Percentiles rank a stretch among this genome's conserved stretches.
These are phyloP conservation scores for Buathra laborator DNA, from an alignment of 2,888 invertebrate species.

Conservation along the genomic window DNA sequence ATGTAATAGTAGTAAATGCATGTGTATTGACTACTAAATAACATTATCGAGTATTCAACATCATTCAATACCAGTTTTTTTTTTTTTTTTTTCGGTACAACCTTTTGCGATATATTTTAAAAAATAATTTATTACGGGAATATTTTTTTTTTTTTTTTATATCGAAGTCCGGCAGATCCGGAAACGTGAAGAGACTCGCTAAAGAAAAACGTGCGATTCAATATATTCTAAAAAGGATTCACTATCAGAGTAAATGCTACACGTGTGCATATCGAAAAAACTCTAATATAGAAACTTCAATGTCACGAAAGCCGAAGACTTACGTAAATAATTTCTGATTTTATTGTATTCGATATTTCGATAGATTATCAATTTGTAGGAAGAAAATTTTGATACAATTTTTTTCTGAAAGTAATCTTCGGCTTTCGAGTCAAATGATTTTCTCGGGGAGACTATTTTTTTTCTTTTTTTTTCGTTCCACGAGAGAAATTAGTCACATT, in stretches of 20 bases:
- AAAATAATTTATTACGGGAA: slow-evolving; percentile 18
- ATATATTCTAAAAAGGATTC: slow-evolving; percentile 9
- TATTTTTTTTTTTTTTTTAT: not conserved
- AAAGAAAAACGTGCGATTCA: slow-evolving; percentile 18
- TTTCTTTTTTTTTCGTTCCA: not conserved
- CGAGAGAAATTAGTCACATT: slow-evolving; percentile 35
- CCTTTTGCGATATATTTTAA: not conserved
- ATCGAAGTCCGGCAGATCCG: not conserved
- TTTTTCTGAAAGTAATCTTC: too few relatives aligned
- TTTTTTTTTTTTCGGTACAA: slow-evolving; percentile 2
- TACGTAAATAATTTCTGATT: not conserved
- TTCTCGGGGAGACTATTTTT: not conserved
- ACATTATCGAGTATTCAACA: too few relatives aligned
- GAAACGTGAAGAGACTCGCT: slow-evolving; percentile 2
- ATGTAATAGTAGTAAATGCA: slow-evolving; percentile 8
- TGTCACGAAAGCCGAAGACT: not conserved
- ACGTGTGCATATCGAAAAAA: slow-evolving; percentile 7
- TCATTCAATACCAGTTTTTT: slow-evolving; percentile 8
- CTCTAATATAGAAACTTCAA: slow-evolving; percentile 14
- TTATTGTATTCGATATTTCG: not conserved
- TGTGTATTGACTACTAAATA: too few relatives aligned
- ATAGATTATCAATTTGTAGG: too few relatives aligned
- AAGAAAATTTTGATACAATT: too few relatives aligned
- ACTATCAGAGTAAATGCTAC: not conserved
- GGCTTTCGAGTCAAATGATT: too few relatives aligned